Evolutionary conservation across 2,113 vertebrate genomes (phyloP), one percentile per base, ranked within the genome.

Genomic region (Thymallus thymallus): DNA sequence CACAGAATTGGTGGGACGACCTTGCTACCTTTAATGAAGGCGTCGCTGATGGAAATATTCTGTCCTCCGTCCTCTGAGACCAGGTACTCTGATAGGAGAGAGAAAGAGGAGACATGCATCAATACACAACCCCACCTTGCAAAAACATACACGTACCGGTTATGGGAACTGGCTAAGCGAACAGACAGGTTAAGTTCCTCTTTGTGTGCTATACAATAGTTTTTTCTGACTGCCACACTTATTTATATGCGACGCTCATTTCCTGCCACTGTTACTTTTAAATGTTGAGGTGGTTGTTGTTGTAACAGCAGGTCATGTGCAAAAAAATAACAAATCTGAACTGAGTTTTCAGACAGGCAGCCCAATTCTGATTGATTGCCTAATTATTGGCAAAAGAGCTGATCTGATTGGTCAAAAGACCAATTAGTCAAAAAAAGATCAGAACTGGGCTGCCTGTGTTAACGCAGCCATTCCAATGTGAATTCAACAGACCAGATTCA

Each of bases 11-110:
- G 35, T 41, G 67, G 58, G 23, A 82, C 70, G 79, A 77, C 62
- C 3, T 7, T 45, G 78, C 78, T 95, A 98, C 98, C 98, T 94
- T 97, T 98, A 87, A 99, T 98, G 85, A 99, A 99, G 76, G 97
- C 98, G 13, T 99, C 98, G 69, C 97, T 99, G 83, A 99, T 99
- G 76, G 95, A 94, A 68, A 98, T 95, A 86, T 96, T 96, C 72
- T 98, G 96, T 69, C 95, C 96, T 87, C 96, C 96, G 61, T 95
- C 95, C 90, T 99, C 97, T 62, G 96, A 94, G 81, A 96, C 88
- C 79, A 96, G 92, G 87, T 95, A 94, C 78, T 99, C 97, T 94
- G 63, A 85, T 51, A 77, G 75, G 76, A 66, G 72, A 29, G 35
- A 29, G 35, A 41, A 6, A 86, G 56, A 78, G 66, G 60, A 79